phyloP scores from a whole-genome alignment of 2,797 vertebrate genomes.

The Allochrocebus solatus region DNA sequence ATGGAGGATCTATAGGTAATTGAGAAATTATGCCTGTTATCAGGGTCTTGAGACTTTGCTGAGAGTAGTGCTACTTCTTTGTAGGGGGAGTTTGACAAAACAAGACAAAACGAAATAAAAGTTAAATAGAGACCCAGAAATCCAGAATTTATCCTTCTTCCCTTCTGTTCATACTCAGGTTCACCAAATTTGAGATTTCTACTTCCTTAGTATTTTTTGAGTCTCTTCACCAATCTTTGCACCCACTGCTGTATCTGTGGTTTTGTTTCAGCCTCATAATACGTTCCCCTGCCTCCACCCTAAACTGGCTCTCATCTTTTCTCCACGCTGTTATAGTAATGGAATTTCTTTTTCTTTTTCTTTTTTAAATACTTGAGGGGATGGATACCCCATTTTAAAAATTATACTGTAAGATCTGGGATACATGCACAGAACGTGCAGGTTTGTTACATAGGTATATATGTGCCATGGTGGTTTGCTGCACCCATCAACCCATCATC shows the following conservation, averaged over 20 bases:
- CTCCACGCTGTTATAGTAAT: not conserved
- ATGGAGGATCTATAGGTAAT: not conserved
- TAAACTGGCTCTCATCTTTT: not conserved
- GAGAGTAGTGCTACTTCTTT: not conserved
- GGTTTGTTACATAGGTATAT: not conserved
- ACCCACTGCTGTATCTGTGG: fast-evolving
- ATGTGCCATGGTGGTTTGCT: not conserved
- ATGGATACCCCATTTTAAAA: not conserved
- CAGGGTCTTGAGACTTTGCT: not conserved
- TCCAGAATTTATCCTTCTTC: not conserved
- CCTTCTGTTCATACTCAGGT: not conserved
- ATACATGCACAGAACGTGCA: not conserved
- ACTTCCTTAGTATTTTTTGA: not conserved
- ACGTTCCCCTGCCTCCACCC: not conserved
- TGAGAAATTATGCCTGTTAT: not conserved
- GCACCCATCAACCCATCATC: not conserved
- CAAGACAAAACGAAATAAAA: not conserved
- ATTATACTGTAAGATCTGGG: not conserved
- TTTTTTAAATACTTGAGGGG: not conserved
- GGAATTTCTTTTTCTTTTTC: not conserved
- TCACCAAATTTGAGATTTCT: not conserved
- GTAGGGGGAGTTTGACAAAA: not conserved
- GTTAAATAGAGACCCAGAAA: not conserved
- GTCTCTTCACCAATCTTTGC: not conserved
- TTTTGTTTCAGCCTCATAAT: not conserved